These are phyloP conservation scores for Oreochromis tanganicae DNA, from an alignment of 2,113 vertebrate genomes.

Conservation along the genomic window DNA sequence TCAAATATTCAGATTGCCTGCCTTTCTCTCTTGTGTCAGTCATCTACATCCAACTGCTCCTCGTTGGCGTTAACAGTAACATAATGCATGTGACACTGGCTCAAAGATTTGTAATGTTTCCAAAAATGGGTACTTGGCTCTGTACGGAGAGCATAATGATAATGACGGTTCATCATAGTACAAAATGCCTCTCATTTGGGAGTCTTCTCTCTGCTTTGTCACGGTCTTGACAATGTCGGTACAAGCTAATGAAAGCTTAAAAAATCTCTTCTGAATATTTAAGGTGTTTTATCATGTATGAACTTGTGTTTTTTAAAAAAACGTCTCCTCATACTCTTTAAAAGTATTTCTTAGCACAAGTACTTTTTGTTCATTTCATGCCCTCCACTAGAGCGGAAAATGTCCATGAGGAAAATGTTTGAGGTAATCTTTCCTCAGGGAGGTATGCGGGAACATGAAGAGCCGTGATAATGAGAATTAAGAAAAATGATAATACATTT, in stretches of 20 bases:
- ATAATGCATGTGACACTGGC: conserved; percentile 9
- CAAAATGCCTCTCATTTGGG: conserved; percentile 45
- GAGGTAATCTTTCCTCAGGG: conserved; percentile 52
- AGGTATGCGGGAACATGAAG: conserved; percentile 18
- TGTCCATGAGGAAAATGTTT: conserved; percentile 40
- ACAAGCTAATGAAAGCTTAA: conserved; percentile 34
- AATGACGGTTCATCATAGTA: conserved; percentile 53
- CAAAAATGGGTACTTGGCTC: conserved; percentile 45
- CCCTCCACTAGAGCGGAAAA: conserved; percentile 12
- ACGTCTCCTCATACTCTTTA: not conserved
- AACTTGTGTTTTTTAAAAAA: not conserved
- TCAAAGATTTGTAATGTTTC: conserved; percentile 44
- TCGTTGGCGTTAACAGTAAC: conserved; percentile 14
- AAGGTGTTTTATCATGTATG: conserved; percentile 19
- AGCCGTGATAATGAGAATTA: not conserved
- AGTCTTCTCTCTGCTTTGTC: conserved; percentile 42
- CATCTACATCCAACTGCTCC: conserved; percentile 14
- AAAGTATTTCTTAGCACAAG: conserved; percentile 22
- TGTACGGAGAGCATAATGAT: conserved; percentile 42
- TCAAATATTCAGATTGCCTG: conserved; percentile 7
- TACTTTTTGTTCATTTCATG: conserved; percentile 45
- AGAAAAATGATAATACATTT: conserved; percentile 11
- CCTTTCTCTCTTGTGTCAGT: not conserved
- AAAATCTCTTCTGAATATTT: conserved; percentile 9
- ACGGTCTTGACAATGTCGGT: conserved; percentile 20